Base-by-base conservation (phyloP, 2,797 vertebrate genomes). In the Monodelphis domestica region DNA sequence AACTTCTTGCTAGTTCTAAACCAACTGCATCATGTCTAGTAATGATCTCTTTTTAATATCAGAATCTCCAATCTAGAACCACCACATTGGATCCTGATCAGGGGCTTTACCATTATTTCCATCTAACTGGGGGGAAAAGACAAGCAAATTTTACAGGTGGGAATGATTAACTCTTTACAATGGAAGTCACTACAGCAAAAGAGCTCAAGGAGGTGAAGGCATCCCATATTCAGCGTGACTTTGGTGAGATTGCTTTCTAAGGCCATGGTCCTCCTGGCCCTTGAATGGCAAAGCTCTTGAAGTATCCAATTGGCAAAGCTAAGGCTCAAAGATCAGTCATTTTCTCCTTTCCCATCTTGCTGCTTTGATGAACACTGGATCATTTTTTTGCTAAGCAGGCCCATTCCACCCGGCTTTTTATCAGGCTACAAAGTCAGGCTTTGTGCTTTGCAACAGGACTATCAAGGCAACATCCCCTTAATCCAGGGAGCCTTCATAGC, bases 381-480 rank as follows among this genome's bases (percentile, higher is more conserved):
- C 93, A 93, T 89, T 94, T 33, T 94, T 33, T 91, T 95, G 70
- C 45, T 95, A 95, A 97, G 9, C 59, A 92, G 56, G 88, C 56
- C 96, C 94, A 57, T 28, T 59, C 91, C 93, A 92, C 78, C 91
- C 52, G 56, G 54, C 5, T 95, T 96, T 89, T 94, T 59, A 95
- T 57, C 15, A 50, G 91, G 52, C 89, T 84, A 38, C 96, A 95
- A 91, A 95, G 91, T 26, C 92, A 98, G 30, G 89, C 93, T 91
- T 96, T 91, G 88, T 87, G 95, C 38, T 87, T 95, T 93, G 88
- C 95, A 97, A 97, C 3, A 94, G 63, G 90, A 93, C 90, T 93
- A 12, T 50, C 90, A 90, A 95, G 97, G 97, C 57, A 97, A 53
- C 30, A 96, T 95, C 90, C 88, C 91, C 91, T 95, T 92, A 96